These are phyloP conservation scores for Lanistes nyassanus DNA, from an alignment of 1,140 invertebrate genomes.

Conservation along the genomic window DNA sequence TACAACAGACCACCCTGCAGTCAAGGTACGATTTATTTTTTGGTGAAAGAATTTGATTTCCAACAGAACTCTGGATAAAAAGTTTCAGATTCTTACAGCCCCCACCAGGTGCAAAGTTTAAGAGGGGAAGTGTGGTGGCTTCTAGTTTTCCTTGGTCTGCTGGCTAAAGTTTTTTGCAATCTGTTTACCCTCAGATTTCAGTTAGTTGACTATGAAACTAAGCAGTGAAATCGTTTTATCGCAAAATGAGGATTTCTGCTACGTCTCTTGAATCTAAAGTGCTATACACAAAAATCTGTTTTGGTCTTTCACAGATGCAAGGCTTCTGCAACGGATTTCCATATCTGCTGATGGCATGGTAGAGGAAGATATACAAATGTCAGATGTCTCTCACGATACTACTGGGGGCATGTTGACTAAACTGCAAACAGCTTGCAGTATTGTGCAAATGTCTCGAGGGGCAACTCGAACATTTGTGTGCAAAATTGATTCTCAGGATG, in stretches of 20 bases:
- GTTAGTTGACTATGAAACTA: not conserved
- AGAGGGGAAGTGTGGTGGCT: not conserved
- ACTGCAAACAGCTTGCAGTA: slow-evolving; percentile 36
- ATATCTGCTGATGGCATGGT: slow-evolving; percentile 21
- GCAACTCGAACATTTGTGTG: slow-evolving; percentile 31
- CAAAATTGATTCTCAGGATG: slow-evolving; percentile 28
- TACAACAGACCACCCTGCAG: slow-evolving; percentile 42
- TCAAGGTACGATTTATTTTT: slow-evolving; percentile 34
- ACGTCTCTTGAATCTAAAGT: not conserved
- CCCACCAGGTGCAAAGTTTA: not conserved
- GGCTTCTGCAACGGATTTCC: slow-evolving; percentile 27
- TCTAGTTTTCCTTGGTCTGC: not conserved
- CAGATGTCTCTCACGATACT: slow-evolving; percentile 35
- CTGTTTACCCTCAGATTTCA: no score
- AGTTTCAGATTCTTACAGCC: not conserved
- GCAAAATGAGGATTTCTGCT: not conserved
- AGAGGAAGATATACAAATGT: slow-evolving; percentile 19
- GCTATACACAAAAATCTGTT: not conserved
- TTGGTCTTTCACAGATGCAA: slow-evolving; percentile 32
- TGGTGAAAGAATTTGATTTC: not conserved
- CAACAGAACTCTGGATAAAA: not conserved
- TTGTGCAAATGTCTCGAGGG: slow-evolving; percentile 29
- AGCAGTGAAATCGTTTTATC: no score
- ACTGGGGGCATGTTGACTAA: slow-evolving; percentile 47
- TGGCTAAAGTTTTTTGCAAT: not conserved